Evolutionary conservation across 1,140 invertebrate species (phyloP).

Genomic region (Ceratina japonica): DNA sequence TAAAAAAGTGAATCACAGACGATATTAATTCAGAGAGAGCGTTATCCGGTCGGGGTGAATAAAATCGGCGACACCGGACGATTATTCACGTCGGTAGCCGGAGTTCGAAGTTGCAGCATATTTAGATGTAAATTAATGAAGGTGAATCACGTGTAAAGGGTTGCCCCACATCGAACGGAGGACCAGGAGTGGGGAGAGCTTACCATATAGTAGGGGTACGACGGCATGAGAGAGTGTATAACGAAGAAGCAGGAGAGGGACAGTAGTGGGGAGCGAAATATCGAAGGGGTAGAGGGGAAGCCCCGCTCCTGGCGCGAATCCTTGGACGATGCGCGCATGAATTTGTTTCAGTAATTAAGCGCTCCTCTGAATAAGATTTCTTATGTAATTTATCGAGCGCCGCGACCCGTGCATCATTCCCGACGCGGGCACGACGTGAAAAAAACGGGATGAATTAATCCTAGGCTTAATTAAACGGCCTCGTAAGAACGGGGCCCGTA

Average conservation of each 20-base stretch:
- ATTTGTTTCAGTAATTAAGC: conserved; percentile 46
- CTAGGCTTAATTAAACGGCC: conserved; percentile 28
- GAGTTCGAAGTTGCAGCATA: conserved; percentile 30
- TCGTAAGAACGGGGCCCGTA: conserved; percentile 5
- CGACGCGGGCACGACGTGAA: background rate
- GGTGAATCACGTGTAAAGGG: conserved; percentile 33
- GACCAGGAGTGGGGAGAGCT: no score
- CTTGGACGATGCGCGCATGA: no score
- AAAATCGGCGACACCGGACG: background rate
- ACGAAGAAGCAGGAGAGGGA: no score
- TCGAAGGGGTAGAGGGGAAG: no score
- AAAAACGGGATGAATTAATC: conserved; percentile 39
- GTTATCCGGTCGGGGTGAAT: no score
- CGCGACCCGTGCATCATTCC: conserved; percentile 18
- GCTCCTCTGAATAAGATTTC: conserved; percentile 32
- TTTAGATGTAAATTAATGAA: conserved; percentile 52
- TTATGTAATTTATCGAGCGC: conserved; percentile 41
- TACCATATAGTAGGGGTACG: no score
- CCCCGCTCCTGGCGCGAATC: no score
- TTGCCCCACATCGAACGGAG: background rate
- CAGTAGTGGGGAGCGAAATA: no score
- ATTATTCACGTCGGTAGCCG: conserved; percentile 36
- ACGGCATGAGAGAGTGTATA: no score
- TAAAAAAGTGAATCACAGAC: no score
- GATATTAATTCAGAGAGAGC: no score